A percentile compares a stretch with the other conserved stretches of the same genome.
phyloP scores from a whole-genome alignment of 2,797 vertebrate genomes.

The Cynodonichthys magdalenae region DNA sequence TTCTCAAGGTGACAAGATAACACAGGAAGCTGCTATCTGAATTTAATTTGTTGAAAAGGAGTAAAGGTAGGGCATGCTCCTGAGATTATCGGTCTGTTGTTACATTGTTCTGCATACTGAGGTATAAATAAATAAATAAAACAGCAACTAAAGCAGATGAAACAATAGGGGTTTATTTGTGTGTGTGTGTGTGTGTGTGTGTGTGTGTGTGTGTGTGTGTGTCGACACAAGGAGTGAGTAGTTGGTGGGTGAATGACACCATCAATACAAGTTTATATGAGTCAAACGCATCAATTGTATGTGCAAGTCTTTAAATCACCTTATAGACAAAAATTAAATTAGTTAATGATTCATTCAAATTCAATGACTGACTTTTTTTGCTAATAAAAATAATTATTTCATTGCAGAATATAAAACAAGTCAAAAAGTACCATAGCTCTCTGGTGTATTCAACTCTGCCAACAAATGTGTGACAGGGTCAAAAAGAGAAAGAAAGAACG shows the following conservation, averaged over 20 bases:
- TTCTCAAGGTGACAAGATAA: constrained; percentile 77
- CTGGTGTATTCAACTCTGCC: constrained; percentile 17
- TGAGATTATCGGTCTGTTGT: constrained; percentile 41
- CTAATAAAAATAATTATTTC: neutral
- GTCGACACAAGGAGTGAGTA: too few relatives aligned
- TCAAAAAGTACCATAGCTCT: neutral
- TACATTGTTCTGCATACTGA: constrained; percentile 1
- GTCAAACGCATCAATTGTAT: neutral
- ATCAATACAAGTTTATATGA: neutral
- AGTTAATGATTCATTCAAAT: neutral
- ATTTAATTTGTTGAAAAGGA: constrained; percentile 73
- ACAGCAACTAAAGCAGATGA: neutral
- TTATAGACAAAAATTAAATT: neutral
- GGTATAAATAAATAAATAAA: neutral
- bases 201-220: neutral
- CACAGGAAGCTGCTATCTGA: constrained; percentile 67
- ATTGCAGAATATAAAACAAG: constrained; percentile 3
- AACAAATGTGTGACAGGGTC: constrained; percentile 34
- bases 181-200: neutral
- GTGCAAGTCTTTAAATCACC: neutral
- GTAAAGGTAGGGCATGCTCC: constrained; percentile 33
- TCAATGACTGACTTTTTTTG: neutral
- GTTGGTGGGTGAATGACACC: neutral
- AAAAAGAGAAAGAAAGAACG: constrained; percentile 63
- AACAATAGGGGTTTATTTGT: neutral